Evolutionary conservation across 2,888 invertebrate species (phyloP), one percentile per base, ranked within the genome.

Genomic region (Gymnosoma rotundatum): DNA sequence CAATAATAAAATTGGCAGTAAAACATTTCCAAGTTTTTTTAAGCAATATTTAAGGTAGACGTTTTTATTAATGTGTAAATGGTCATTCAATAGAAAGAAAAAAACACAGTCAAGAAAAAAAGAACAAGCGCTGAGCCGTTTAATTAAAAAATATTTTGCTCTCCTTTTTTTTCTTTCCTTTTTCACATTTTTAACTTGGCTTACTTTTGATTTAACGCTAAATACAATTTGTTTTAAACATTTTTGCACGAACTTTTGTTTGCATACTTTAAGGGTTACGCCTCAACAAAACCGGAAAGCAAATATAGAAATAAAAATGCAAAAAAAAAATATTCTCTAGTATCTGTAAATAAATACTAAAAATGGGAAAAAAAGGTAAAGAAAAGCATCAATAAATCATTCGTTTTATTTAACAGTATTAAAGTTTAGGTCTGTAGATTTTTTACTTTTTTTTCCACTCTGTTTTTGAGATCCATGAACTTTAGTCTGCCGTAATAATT

Each of bases 321-420:
- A 16, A 21, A n/a, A n/a, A n/a, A n/a, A 64, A 64, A 16, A 14
- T 5, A 8, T 38, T 42, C 14, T 60, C 48, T 61, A n/a, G 42
- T 42, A 45, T 61, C 14, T 54, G 20, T 70, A 48, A 50, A 16
- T 36, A 76, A 72, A 42, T 54, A 66, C 76, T 67, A 73, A 50
- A 74, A 64, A 52, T 64, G 25, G n/a, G 2, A 32, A 32, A 18
- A 61, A 73, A 78, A 60, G 64, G 63, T 63, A 48, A 60, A 21
- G 48, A 58, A 56, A 74, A 73, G 32, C 67, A 42, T 32, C 73
- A 63, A 83, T 83, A 78, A 83, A 78, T 83, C 78, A 83, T 83
- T 83, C 10, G 56, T 63, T 25, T 72, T 69, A n/a, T 78, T 61
- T 76, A 32, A 75, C 20, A 64, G 36, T 48, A 4, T 58, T 76